Base-by-base conservation (phyloP, 2,888 invertebrate genomes). In the Agrenia bidenticulata region DNA sequence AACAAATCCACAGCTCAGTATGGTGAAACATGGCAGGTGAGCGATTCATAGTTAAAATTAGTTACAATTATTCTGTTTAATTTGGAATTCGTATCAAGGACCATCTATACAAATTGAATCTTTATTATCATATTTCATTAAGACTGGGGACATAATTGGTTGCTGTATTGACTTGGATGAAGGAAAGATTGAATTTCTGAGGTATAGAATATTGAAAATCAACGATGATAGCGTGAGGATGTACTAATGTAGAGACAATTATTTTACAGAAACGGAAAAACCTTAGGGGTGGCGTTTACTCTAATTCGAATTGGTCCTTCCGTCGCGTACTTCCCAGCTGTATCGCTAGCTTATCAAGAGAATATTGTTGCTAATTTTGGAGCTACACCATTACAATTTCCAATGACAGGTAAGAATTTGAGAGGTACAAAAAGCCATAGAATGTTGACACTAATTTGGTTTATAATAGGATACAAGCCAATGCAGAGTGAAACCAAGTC, bases 321-420 rank as follows among this genome's bases (percentile, higher is more conserved):
- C 0, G 81, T 88, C 1, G 88, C 88, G 0, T 90, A 91, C 78
- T 91, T 90, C 78, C 91, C 92, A 0, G 88, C 90, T 0, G 87
- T 91, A 0, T 90, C 90, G 19, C 79, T 92, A 39, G 89, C 90
- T 0, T 86, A 86, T 78, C 86, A 86, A 53, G 91, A 92, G 79
- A 87, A 86, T 73, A 79, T 92, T 0, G 86, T 87, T 64, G 89
- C 88, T 0, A 92, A 92, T 79, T 92, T 92, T 78, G 92, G 92
- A 50, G 83, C 84, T 32, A 84, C 84, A 1, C 88, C 88, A 1
- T 79, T 84, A 70, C 85, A 85, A 51, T 88, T 88, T 78, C 89
- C 89, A 0, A 81, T 89, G 2, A 81, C 83, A 1, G 87, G 86
- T 0, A 90, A 83, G 78, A 80, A 82, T n/a, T 85, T 90, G 0